Conservation (phyloP, 2,888 invertebrate genomes). For the Melipona beecheii region DNA sequence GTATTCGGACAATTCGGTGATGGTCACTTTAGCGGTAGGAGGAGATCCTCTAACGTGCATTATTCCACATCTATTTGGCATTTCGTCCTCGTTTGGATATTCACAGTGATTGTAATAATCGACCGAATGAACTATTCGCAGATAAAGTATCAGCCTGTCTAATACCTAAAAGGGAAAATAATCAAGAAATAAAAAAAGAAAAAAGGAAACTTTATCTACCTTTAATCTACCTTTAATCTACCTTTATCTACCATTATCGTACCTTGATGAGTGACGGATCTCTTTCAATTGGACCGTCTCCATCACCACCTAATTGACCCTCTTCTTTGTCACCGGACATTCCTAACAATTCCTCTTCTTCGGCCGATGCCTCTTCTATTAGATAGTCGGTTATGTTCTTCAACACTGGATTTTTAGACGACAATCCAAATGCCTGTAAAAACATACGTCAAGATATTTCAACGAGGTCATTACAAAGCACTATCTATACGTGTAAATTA, state of each 20-base stretch:
- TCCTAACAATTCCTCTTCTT: slow-evolving; percentile 97
- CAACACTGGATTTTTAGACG: slow-evolving; percentile 95
- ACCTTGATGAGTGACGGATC: slow-evolving; percentile 91
- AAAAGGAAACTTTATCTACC: not conserved
- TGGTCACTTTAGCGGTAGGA: slow-evolving; percentile 91
- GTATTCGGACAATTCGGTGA: slow-evolving; percentile 90
- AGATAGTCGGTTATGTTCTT: slow-evolving; percentile 98
- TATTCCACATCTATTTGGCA: slow-evolving; percentile 99
- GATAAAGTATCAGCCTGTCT: slow-evolving; percentile 94
- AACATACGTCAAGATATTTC: slow-evolving; percentile 24
- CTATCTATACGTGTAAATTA: not conserved
- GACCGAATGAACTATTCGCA: slow-evolving; percentile 98
- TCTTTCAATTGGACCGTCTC: slow-evolving; percentile 87
- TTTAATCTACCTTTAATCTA: not conserved
- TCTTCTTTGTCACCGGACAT: slow-evolving; percentile 85
- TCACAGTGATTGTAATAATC: slow-evolving; percentile 99
- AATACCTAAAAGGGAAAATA: slow-evolving; percentile 83
- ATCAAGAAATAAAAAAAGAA: not conserved
- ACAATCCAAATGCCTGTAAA: slow-evolving; percentile 87
- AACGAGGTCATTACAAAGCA: not conserved
- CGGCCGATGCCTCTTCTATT: slow-evolving; percentile 99
- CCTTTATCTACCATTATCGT: not conserved
- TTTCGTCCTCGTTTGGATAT: slow-evolving; percentile 99
- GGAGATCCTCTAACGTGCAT: slow-evolving; percentile 97
- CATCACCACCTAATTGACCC: slow-evolving; percentile 84